phyloP scores from a whole-genome alignment of 1,140 invertebrate species.

The Neodiprion fabricii region DNA sequence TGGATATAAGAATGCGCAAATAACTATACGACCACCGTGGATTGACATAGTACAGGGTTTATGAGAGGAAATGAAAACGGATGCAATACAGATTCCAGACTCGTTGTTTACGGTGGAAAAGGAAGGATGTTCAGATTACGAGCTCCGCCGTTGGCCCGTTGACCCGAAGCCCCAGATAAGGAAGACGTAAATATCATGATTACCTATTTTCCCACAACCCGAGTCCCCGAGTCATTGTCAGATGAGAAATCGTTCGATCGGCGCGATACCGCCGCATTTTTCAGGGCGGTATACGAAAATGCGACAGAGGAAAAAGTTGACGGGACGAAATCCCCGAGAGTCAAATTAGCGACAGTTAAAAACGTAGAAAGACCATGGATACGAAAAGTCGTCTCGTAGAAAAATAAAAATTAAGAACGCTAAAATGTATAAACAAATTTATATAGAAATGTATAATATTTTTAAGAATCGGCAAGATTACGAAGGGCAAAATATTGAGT shows the following conservation, averaged over 20 bases:
- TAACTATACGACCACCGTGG: no score
- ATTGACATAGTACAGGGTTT: no score
- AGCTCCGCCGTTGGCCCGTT: conserved; percentile 2
- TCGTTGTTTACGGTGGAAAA: not conserved
- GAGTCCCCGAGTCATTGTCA: not conserved
- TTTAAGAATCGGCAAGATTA: no score
- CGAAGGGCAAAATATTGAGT: no score
- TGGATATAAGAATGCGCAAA: no score
- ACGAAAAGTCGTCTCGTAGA: no score
- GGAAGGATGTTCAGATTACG: conserved; percentile 7
- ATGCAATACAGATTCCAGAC: not conserved
- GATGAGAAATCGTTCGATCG: not conserved
- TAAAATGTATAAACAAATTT: no score
- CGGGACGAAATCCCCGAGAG: not conserved
- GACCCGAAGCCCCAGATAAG: conserved; percentile 6
- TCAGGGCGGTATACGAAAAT: not conserved
- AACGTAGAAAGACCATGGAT: no score
- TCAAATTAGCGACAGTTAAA: no score
- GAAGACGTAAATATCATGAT: conserved; percentile 4
- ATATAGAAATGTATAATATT: no score
- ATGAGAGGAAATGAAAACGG: not conserved
- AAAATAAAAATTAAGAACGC: no score
- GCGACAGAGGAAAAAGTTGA: not conserved
- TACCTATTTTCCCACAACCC: not conserved
- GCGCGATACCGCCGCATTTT: no score